Evolutionary conservation across 1,140 invertebrate genomes (phyloP).

Genomic region (Delia radicum): DNA sequence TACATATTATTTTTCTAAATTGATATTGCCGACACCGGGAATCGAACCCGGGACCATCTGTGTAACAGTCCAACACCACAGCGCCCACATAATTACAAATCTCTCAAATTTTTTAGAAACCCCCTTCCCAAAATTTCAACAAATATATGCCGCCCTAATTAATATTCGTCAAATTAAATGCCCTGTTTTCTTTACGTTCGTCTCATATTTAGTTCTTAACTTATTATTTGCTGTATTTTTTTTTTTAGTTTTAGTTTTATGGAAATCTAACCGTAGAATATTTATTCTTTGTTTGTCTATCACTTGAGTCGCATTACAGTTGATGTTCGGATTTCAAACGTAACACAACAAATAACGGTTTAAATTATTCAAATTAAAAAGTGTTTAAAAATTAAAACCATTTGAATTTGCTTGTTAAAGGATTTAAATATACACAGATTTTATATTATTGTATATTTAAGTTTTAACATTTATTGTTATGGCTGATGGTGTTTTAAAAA

Average conservation of each 20-base stretch:
- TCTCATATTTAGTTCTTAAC: background rate
- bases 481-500: constrained; percentile 47
- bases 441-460: background rate
- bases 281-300: background rate
- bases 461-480: constrained; percentile 16
- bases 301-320: constrained; percentile 14
- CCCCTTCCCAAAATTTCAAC: too few relatives aligned
- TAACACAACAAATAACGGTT: constrained; percentile 3
- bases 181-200: background rate
- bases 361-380: background rate
- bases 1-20: too few relatives aligned
- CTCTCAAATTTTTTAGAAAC: too few relatives aligned
- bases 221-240: background rate
- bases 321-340: constrained; percentile 25
- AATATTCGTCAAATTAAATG: too few relatives aligned
- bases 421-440: background rate
- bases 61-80: too few relatives aligned
- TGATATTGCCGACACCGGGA: too few relatives aligned
- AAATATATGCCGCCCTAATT: too few relatives aligned
- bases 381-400: background rate
- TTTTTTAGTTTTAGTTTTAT: background rate
- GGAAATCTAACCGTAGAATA: background rate
- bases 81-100: too few relatives aligned
- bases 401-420: background rate
- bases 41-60: too few relatives aligned